Percentiles rank a stretch among this genome's conserved stretches.
These are phyloP conservation scores for Lynx canadensis DNA, from an alignment of 2,113 vertebrate genomes.

Conservation along the genomic window DNA sequence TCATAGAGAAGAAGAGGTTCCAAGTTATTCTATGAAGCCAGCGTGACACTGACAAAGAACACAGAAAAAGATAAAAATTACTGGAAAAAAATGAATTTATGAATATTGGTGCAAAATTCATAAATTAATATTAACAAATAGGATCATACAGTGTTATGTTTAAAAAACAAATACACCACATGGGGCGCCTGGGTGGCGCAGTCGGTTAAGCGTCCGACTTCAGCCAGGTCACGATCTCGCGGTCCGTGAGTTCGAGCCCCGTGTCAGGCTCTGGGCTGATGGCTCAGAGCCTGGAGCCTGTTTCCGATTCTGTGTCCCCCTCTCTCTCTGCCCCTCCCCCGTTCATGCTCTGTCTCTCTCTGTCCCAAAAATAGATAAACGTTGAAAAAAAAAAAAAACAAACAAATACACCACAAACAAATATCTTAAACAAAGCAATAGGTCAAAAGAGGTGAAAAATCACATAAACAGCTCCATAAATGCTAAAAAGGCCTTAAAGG, in stretches of 20 bases:
- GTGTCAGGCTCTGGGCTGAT: too few relatives aligned
- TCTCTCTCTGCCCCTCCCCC: too few relatives aligned
- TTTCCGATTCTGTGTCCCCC: too few relatives aligned
- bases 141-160: neutral
- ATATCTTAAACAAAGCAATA: neutral
- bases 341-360: too few relatives aligned
- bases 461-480: neutral
- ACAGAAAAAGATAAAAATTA: neutral
- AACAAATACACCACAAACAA: neutral
- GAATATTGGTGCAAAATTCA: slow-evolving; percentile 20
- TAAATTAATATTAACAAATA: slow-evolving; percentile 7
- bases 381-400: neutral
- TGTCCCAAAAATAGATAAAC: too few relatives aligned
- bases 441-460: slow-evolving; percentile 2
- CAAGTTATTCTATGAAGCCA: neutral
- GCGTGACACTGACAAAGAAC: neutral
- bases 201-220: too few relatives aligned
- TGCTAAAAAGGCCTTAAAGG: neutral
- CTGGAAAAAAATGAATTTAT: neutral
- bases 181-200: too few relatives aligned
- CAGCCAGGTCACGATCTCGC: too few relatives aligned
- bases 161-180: slow-evolving; percentile 18
- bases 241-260: too few relatives aligned
- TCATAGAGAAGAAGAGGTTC: neutral
- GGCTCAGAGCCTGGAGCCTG: too few relatives aligned